Evolutionary conservation across 2,113 vertebrate genomes (phyloP).

Genomic region (Mus pahari): DNA sequence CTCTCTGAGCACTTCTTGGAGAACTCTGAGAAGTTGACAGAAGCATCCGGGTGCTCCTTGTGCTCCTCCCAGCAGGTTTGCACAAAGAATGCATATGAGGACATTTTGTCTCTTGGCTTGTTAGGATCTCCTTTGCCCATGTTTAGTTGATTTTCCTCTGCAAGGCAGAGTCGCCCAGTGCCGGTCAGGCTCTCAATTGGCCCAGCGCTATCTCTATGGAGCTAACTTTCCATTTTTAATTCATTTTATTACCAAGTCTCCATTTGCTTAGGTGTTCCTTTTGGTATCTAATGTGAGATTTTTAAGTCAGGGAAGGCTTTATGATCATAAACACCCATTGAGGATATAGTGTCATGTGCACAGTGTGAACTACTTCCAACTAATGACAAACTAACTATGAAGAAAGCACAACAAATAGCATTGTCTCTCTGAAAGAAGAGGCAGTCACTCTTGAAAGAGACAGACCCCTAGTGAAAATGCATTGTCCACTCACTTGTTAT

Average conservation of each 20-base stretch:
- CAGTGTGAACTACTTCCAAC: not conserved
- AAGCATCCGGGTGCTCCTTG: no score
- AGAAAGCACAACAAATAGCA: not conserved
- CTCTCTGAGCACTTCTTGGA: no score
- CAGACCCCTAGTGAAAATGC: not conserved
- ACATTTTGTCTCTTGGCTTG: no score
- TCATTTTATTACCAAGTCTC: not conserved
- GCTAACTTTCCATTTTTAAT: not conserved
- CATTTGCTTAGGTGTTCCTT: not conserved
- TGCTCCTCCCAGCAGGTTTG: no score
- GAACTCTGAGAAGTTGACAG: no score
- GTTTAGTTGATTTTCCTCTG: no score
- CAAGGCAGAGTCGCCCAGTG: no score
- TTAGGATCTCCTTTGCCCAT: no score
- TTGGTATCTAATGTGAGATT: not conserved
- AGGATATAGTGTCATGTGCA: not conserved
- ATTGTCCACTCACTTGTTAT: not conserved
- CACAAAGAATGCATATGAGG: no score
- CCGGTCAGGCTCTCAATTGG: no score
- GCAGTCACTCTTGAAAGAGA: not conserved
- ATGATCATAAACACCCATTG: not conserved
- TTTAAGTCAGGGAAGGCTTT: constrained; percentile 19
- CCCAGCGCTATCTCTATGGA: no score
- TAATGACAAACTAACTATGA: not conserved
- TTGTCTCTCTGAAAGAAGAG: not conserved